Evolutionary conservation across 1,140 invertebrate genomes (phyloP).

Genomic region (Bombus ignitus): DNA sequence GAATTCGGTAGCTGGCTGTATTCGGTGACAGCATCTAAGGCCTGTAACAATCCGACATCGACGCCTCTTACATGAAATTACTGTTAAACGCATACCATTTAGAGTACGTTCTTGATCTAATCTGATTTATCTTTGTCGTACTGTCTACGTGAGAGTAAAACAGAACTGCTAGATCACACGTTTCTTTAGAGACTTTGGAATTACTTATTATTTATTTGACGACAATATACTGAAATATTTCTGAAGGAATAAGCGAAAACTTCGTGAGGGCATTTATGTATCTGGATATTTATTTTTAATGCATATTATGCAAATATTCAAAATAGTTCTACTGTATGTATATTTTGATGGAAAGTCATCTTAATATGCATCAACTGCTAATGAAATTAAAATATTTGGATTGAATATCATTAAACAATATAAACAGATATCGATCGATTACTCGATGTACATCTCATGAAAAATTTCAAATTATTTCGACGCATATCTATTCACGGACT

Average conservation of each 20-base stretch:
- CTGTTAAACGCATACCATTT: slow-evolving; percentile 68
- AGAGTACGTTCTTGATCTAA: slow-evolving; percentile 14
- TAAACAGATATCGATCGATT: not conserved
- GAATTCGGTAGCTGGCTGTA: slow-evolving; percentile 46
- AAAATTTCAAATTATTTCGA: not conserved
- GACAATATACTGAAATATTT: not conserved
- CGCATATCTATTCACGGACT: too few relatives aligned
- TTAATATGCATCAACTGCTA: not conserved
- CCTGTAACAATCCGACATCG: slow-evolving; percentile 75
- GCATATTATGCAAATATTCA: too few relatives aligned
- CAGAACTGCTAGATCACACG: not conserved
- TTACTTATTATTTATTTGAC: not conserved
- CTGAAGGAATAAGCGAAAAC: too few relatives aligned
- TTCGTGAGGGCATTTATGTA: too few relatives aligned
- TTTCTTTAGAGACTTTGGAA: not conserved
- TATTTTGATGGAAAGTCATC: not conserved
- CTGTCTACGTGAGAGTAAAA: slow-evolving; percentile 6
- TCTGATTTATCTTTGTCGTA: slow-evolving; percentile 54
- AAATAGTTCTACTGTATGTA: too few relatives aligned
- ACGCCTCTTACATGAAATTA: slow-evolving; percentile 77
- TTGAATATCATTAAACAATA: not conserved
- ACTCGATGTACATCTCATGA: not conserved
- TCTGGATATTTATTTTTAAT: too few relatives aligned
- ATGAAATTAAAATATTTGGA: not conserved
- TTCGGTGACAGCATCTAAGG: slow-evolving; percentile 75